Evolutionary conservation across 1,140 invertebrate genomes (phyloP).

Genomic region (Megathymus violae): DNA sequence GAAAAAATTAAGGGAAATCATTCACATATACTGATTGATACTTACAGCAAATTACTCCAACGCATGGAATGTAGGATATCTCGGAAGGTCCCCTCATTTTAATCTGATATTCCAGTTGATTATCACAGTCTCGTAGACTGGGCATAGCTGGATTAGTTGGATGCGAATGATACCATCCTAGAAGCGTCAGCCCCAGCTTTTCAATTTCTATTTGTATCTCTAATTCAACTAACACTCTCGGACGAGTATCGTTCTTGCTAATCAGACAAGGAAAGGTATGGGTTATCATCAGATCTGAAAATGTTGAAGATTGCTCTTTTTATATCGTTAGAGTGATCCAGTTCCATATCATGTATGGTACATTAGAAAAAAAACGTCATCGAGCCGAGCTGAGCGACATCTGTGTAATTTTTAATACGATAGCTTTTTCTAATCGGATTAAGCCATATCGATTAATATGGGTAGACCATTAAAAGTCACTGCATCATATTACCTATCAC

Average conservation of each 20-base stretch:
- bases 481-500: too few species aligned
- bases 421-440: too few species aligned
- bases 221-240: slow-evolving; percentile 88
- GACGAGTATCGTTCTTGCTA: slow-evolving; percentile 90
- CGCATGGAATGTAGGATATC: slow-evolving; percentile 95
- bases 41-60: slow-evolving; percentile 95
- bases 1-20: too few species aligned
- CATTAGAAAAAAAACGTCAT: too few species aligned
- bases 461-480: too few species aligned
- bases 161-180: slow-evolving; percentile 99
- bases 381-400: too few species aligned
- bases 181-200: slow-evolving; percentile 90
- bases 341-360: too few species aligned
- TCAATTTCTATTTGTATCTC: slow-evolving; percentile 94
- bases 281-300: slow-evolving; percentile 92
- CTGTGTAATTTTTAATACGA: too few species aligned
- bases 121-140: slow-evolving; percentile 94
- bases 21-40: slow-evolving; percentile 38
- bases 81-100: slow-evolving; percentile 96
- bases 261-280: slow-evolving; percentile 95
- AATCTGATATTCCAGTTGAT: slow-evolving; percentile 97
- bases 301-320: too few species aligned
- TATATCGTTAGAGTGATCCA: too few species aligned
- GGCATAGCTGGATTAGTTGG: slow-evolving; percentile 94
- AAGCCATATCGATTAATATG: too few species aligned